Evolutionary conservation across 2,797 vertebrate genomes (phyloP), one percentile per base, ranked within the genome.

Genomic region (Typhlichthys subterraneus): DNA sequence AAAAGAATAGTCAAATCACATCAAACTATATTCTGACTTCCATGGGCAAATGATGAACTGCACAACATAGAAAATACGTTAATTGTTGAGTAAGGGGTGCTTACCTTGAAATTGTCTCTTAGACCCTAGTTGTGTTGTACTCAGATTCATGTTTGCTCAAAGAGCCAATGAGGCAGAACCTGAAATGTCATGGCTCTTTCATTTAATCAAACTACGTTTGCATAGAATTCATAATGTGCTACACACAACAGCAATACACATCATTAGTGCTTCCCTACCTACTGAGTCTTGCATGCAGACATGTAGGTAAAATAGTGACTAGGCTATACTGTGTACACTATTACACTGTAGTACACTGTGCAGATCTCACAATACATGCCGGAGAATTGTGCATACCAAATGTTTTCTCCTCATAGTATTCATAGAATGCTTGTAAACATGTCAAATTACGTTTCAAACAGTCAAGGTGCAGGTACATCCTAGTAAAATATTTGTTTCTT

Each of bases 151-250:
- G 97, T 98, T 98, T 99, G 96, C 94, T 98, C 96, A 99, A 96
- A 95, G 97, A 99, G 95, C 97, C 97, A 97, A 99, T 98, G 95
- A 99, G 97, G 96, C 97, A 98, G 95, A 98, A 99, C 96, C 97
- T 99, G 97, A 93, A 99, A 99, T 95, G 94, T 98, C 95, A 98
- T 12, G 93, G 93, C 96, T 98, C 94, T 94, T 95, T 96, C 93
- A 92, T 95, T 99, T 96, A 97, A 91, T 94, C 92, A 94, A 88
- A 93, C 68, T 93, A 70, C 64, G 92, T 95, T 91, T 95, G 89
- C 92, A 94, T 88, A 94, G 80, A 93, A 85, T 85, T 77, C 73
- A 86, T 76, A 71, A 90, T 85, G 82, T 85, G 87, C 85, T 87
- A 88, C 89, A 89, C 33, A 12, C 79, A 76, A 89, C 88, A 84